A percentile compares a stretch with the other conserved stretches of the same genome.
These are phyloP conservation scores for Corvus hawaiiensis DNA, from an alignment of 2,113 vertebrate species.

Conservation along the genomic window DNA sequence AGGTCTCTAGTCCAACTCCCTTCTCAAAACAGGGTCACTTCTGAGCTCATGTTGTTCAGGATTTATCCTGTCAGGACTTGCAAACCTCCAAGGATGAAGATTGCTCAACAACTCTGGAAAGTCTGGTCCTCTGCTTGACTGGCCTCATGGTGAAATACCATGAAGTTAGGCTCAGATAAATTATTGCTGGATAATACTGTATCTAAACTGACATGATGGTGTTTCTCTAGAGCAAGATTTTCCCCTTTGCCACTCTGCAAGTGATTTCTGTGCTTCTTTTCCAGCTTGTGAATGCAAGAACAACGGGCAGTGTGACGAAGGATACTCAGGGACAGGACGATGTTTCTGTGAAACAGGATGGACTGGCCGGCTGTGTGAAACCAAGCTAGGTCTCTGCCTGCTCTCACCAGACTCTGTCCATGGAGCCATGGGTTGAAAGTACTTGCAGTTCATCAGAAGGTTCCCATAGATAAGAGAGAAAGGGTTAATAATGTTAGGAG, in stretches of 20 bases:
- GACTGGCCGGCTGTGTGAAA: constrained; percentile 82
- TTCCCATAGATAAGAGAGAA: neutral
- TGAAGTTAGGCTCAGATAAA: neutral
- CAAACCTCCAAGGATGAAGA: neutral
- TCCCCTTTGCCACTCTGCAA: neutral
- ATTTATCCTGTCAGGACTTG: neutral
- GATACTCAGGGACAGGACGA: constrained; percentile 75
- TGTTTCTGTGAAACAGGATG: constrained; percentile 89
- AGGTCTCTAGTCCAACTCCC: neutral
- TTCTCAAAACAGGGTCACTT: neutral
- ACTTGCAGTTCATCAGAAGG: neutral
- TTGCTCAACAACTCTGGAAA: neutral
- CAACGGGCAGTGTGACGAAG: constrained; percentile 82
- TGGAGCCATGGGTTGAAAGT: neutral
- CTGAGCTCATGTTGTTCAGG: neutral
- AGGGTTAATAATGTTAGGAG: neutral
- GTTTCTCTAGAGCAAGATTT: neutral
- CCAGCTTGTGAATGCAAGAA: constrained; percentile 85
- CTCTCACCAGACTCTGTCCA: neutral
- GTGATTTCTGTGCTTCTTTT: neutral
- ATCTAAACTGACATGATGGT: neutral
- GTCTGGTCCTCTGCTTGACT: neutral
- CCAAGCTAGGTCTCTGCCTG: constrained; percentile 69
- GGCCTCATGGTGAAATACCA: neutral
- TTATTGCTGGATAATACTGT: neutral